phyloP scores from a whole-genome alignment of 2,888 invertebrate species.

The Amiota mariae region DNA sequence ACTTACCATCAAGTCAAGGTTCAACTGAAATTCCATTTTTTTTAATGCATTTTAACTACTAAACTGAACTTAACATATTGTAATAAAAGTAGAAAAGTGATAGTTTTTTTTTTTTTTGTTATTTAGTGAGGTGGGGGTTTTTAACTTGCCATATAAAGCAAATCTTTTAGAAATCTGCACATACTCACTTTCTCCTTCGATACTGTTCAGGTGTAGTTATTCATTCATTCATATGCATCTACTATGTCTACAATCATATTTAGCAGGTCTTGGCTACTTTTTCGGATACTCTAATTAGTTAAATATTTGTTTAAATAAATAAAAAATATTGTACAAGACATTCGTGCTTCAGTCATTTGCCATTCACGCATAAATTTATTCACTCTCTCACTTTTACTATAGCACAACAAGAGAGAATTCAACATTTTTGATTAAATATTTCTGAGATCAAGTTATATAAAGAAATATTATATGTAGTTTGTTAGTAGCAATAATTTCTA shows the following conservation, averaged over 20 bases:
- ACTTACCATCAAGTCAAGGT: neutral
- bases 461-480: neutral
- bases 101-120: constrained; percentile 34
- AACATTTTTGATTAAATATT: too few species aligned
- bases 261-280: too few species aligned
- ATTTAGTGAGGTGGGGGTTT: neutral
- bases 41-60: neutral
- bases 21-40: constrained; percentile 5
- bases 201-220: constrained; percentile 39
- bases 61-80: too few species aligned
- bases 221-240: constrained; percentile 11
- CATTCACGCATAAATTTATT: constrained; percentile 54
- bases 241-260: constrained; percentile 19
- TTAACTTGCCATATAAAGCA: neutral
- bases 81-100: constrained; percentile 42
- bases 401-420: too few species aligned
- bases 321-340: neutral
- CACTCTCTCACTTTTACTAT: constrained; percentile 42
- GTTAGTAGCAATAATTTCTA: too few species aligned
- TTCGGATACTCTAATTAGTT: constrained; percentile 51
- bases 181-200: constrained; percentile 54
- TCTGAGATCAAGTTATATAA: neutral
- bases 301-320: constrained; percentile 57
- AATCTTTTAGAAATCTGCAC: constrained; percentile 19
- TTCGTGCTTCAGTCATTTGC: constrained; percentile 51